Evolutionary conservation across 2,888 invertebrate genomes (phyloP).

Genomic region (Macaria notata): DNA sequence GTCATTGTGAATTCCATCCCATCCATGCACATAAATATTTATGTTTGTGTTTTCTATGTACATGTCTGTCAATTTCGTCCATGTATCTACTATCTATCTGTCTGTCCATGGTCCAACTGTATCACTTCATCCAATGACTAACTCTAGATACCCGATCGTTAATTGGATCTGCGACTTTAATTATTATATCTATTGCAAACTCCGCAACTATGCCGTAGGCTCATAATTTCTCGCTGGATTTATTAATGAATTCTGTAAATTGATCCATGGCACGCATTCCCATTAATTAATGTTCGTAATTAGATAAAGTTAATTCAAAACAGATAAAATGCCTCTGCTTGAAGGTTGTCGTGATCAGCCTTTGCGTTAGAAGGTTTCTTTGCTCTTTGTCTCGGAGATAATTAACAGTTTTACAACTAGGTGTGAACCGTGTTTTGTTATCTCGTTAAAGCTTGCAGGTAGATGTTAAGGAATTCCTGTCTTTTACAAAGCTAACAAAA

Average conservation of each 20-base stretch:
- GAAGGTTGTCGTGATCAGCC: conserved; percentile 10
- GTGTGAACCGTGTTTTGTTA: conserved; percentile 4
- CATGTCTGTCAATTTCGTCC: no score
- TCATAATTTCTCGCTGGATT: conserved; percentile 33
- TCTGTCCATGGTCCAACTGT: not conserved
- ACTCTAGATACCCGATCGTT: conserved; percentile 15
- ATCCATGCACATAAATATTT: no score
- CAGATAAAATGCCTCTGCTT: conserved; percentile 8
- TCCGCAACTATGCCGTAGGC: conserved; percentile 29
- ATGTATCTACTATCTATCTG: no score
- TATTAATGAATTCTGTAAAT: conserved; percentile 31
- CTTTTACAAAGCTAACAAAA: no score
- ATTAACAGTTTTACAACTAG: conserved; percentile 10
- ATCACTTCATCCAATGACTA: conserved; percentile 3
- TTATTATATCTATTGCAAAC: conserved; percentile 18
- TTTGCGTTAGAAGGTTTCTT: conserved; percentile 4
- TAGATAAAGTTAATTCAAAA: conserved; percentile 21
- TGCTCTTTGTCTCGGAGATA: conserved; percentile 4
- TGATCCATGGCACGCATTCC: conserved; percentile 16
- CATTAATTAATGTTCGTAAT: conserved; percentile 21
- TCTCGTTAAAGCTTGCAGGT: no score
- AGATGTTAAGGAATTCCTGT: no score
- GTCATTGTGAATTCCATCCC: no score
- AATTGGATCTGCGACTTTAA: conserved; percentile 20
- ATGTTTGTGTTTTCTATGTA: no score